Evolutionary conservation across 1,140 invertebrate species (phyloP).

Genomic region (Agrypnia vestita): DNA sequence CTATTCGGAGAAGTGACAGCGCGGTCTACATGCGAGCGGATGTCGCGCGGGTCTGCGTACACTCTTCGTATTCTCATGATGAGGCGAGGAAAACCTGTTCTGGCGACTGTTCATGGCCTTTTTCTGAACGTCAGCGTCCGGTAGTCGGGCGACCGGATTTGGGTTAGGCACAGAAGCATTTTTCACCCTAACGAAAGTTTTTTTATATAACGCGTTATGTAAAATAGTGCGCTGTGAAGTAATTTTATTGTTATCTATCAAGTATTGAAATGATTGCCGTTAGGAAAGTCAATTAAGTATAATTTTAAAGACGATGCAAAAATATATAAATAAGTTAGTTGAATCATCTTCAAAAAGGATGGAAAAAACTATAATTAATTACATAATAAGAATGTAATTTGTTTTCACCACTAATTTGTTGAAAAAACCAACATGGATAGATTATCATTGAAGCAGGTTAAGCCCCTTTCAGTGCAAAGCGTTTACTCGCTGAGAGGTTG

Average conservation of each 20-base stretch:
- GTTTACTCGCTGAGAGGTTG: too few species aligned
- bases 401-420: too few species aligned
- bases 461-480: too few species aligned
- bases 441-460: too few species aligned
- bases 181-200: slow-evolving; percentile 4
- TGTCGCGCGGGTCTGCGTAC: not conserved
- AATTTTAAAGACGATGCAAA: too few species aligned
- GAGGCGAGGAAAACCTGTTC: slow-evolving; percentile 32
- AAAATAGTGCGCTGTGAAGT: not conserved
- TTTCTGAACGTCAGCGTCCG: slow-evolving; percentile 9
- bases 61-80: not conserved
- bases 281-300: too few species aligned
- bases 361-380: too few species aligned
- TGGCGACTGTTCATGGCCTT: not conserved
- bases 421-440: too few species aligned
- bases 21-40: slow-evolving; percentile 26
- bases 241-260: not conserved
- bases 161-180: slow-evolving; percentile 1
- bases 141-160: slow-evolving; percentile 23
- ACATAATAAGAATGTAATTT: too few species aligned
- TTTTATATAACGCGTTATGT: not conserved
- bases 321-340: too few species aligned
- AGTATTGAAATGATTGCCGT: too few species aligned
- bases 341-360: too few species aligned
- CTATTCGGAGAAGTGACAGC: slow-evolving; percentile 18